phyloP scores from a whole-genome alignment of 2,888 invertebrate genomes.

The Marronus borbonicus region DNA sequence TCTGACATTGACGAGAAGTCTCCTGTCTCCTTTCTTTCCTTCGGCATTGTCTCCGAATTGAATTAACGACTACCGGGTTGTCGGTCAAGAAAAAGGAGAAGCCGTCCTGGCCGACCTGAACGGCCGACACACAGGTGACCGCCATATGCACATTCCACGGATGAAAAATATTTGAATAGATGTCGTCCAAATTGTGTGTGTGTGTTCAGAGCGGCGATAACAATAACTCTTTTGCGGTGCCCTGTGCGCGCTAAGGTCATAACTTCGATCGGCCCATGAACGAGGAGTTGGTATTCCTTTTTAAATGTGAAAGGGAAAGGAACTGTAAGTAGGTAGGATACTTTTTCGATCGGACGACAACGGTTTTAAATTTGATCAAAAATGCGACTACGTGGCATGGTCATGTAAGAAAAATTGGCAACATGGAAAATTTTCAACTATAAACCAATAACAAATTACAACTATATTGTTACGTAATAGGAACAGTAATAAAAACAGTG shows the following conservation, averaged over 20 bases:
- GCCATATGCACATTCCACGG: constrained; percentile 52
- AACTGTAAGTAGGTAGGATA: not conserved
- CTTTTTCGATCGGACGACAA: not conserved
- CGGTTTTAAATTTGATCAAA: constrained; percentile 32
- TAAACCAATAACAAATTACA: no score
- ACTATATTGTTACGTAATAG: no score
- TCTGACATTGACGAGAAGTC: constrained; percentile 38
- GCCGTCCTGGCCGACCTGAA: constrained; percentile 24
- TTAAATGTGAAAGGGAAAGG: not conserved
- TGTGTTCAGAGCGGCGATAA: constrained; percentile 42
- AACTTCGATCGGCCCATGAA: constrained; percentile 43
- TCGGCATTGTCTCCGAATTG: constrained; percentile 43
- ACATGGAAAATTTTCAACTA: not conserved
- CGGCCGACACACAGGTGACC: constrained; percentile 48
- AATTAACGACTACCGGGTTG: constrained; percentile 54
- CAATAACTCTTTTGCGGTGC: constrained; percentile 48
- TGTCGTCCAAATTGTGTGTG: constrained; percentile 51
- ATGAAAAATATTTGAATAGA: constrained; percentile 53
- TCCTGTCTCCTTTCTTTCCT: constrained; percentile 15
- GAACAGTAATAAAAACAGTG: no score
- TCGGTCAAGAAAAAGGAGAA: constrained; percentile 31
- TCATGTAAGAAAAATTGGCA: not conserved
- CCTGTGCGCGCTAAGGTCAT: constrained; percentile 30
- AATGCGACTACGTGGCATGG: not conserved
- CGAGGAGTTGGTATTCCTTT: constrained; percentile 1